Evolutionary conservation across 2,797 vertebrate species (phyloP).

Genomic region (Hafferia zeledoni): DNA sequence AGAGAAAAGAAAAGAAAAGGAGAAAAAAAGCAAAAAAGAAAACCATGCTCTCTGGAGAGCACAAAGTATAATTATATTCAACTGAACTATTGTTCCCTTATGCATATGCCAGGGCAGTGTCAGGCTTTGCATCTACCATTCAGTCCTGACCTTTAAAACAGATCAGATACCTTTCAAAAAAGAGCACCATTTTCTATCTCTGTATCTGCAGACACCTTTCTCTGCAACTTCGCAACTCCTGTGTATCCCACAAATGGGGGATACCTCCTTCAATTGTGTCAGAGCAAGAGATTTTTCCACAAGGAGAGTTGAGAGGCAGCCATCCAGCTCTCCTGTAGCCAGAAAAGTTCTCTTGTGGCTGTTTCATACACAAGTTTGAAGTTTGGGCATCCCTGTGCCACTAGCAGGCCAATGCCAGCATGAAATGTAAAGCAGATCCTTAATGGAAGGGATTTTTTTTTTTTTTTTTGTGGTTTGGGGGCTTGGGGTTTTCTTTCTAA

Average conservation of each 20-base stretch:
- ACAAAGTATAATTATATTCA: not conserved
- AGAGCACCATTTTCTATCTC: not conserved
- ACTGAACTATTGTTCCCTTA: not conserved
- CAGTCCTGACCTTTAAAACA: not conserved
- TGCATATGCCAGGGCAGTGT: not conserved
- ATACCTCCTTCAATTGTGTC: not conserved
- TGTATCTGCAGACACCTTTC: not conserved
- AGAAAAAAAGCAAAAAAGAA: not conserved
- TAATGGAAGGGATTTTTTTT: not conserved
- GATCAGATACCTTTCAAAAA: not conserved
- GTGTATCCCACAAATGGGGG: not conserved
- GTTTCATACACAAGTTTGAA: not conserved
- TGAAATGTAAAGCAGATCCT: not conserved
- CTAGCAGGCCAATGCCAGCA: not conserved
- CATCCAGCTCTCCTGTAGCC: rapidly evolving
- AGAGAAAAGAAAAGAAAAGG: not conserved
- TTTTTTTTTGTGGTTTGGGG: not conserved
- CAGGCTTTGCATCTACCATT: not conserved
- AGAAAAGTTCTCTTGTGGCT: not conserved
- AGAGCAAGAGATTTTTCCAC: not conserved
- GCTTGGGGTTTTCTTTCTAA: not conserved
- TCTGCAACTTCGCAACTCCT: not conserved
- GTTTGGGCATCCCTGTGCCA: not conserved
- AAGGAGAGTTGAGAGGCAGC: not conserved
- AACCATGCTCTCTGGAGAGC: not conserved